Evolutionary conservation across 2,113 vertebrate species (phyloP).

Genomic region (Nerophis lumbriciformis): DNA sequence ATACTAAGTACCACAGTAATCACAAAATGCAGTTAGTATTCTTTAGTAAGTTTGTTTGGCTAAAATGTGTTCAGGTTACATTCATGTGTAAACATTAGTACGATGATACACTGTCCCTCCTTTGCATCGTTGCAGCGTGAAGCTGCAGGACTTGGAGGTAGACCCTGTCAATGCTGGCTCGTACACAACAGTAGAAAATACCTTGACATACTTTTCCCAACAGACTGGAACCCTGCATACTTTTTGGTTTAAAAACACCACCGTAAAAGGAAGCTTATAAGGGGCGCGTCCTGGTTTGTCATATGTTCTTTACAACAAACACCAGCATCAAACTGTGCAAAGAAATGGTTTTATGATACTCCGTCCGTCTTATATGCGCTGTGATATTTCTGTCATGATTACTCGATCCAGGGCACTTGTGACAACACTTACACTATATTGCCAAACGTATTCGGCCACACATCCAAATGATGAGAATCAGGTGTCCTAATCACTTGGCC

Average conservation of each 20-base stretch:
- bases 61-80: slow-evolving; percentile 62
- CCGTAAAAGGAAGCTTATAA: slow-evolving; percentile 9
- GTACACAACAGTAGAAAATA: slow-evolving; percentile 29
- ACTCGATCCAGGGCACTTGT: slow-evolving; percentile 69
- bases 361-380: slow-evolving; percentile 5
- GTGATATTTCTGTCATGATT: slow-evolving; percentile 28
- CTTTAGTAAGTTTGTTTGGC: slow-evolving; percentile 53
- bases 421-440: slow-evolving; percentile 48
- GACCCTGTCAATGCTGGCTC: slow-evolving; percentile 43
- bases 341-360: slow-evolving; percentile 14
- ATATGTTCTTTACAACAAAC: slow-evolving; percentile 12
- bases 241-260: slow-evolving; percentile 30
- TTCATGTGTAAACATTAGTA: slow-evolving; percentile 71
- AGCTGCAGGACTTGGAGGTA: slow-evolving; percentile 41
- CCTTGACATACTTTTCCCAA: slow-evolving; percentile 11
- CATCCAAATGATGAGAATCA: too few relatives aligned
- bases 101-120: slow-evolving; percentile 34
- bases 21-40: slow-evolving; percentile 44
- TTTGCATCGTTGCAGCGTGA: slow-evolving; percentile 27
- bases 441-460: too few relatives aligned
- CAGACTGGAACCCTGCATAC: slow-evolving; percentile 36
- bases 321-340: slow-evolving; percentile 43
- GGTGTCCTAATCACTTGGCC: too few relatives aligned
- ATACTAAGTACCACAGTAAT: slow-evolving; percentile 18
- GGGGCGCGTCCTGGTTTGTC: slow-evolving; percentile 26